Percentiles rank a stretch among this genome's conserved stretches.
Evolutionary conservation across 2,113 vertebrate species (phyloP).

Genomic region (Pyrgilauda ruficollis): DNA sequence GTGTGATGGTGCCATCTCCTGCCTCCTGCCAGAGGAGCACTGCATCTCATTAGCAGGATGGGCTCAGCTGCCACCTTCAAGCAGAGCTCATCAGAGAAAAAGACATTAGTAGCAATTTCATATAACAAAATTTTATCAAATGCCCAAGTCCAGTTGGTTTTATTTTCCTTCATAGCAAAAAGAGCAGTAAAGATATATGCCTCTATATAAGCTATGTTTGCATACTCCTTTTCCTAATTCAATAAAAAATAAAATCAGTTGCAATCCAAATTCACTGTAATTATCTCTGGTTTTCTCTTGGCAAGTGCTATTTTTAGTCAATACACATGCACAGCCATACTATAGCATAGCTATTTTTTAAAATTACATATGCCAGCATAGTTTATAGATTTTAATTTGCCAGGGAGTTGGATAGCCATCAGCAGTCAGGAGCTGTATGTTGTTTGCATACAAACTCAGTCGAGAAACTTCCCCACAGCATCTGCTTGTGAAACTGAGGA

Average conservation of each 20-base stretch:
- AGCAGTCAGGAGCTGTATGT: slow-evolving; percentile 8
- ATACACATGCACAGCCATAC: background rate
- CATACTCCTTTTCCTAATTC: slow-evolving; percentile 18
- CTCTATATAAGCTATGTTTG: background rate
- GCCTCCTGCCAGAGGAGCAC: background rate
- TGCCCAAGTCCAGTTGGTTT: background rate
- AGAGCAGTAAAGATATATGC: background rate
- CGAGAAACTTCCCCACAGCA: background rate
- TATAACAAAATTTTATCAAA: background rate
- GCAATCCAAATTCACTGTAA: slow-evolving; percentile 29
- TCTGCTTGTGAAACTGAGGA: background rate
- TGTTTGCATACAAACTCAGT: slow-evolving; percentile 47
- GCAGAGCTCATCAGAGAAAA: background rate
- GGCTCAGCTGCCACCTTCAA: background rate
- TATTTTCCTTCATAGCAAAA: background rate
- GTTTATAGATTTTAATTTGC: slow-evolving; percentile 56
- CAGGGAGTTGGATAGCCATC: slow-evolving; percentile 46
- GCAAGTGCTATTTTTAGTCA: slow-evolving; percentile 35
- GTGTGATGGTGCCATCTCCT: slow-evolving; percentile 4
- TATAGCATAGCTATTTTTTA: slow-evolving; percentile 35
- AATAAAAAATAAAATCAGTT: background rate
- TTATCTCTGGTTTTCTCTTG: slow-evolving; percentile 27
- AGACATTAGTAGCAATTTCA: background rate
- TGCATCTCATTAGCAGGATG: background rate
- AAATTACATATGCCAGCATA: slow-evolving; percentile 44